Evolutionary conservation across 2,888 invertebrate genomes (phyloP).

Genomic region (Aphodius granarius): DNA sequence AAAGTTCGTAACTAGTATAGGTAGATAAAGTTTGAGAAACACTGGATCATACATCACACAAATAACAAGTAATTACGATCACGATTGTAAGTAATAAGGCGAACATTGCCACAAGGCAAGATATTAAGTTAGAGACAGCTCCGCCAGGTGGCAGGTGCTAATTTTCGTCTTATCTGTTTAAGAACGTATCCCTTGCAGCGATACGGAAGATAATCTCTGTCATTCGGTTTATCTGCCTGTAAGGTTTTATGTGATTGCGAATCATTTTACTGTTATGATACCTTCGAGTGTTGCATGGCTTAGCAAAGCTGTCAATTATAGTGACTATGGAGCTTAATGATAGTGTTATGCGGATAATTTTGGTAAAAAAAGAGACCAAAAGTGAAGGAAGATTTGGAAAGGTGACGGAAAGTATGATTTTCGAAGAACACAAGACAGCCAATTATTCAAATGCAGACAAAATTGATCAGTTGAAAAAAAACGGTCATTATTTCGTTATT

Average conservation of each 20-base stretch:
- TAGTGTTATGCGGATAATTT: background rate
- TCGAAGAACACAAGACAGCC: background rate
- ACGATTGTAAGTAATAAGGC: background rate
- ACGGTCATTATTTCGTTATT: too few species aligned
- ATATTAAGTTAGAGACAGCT: background rate
- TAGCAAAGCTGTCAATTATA: background rate
- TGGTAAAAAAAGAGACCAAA: background rate
- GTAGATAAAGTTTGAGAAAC: background rate
- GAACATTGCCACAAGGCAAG: background rate
- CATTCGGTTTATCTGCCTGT: background rate
- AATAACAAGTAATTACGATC: background rate
- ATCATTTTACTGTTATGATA: background rate
- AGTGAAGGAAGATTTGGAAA: background rate
- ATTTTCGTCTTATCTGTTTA: background rate
- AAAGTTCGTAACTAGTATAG: too few species aligned
- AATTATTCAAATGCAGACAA: background rate
- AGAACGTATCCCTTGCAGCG: background rate
- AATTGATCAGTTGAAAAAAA: too few species aligned
- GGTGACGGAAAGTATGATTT: background rate
- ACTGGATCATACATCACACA: background rate
- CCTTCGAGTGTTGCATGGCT: background rate
- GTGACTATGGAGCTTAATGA: background rate
- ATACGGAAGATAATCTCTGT: background rate
- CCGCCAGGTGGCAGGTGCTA: background rate
- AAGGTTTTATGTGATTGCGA: background rate